A percentile compares a stretch with the other conserved stretches of the same genome.
Conservation (phyloP, 2,888 invertebrate genomes). For the Hyposoter didymator region DNA sequence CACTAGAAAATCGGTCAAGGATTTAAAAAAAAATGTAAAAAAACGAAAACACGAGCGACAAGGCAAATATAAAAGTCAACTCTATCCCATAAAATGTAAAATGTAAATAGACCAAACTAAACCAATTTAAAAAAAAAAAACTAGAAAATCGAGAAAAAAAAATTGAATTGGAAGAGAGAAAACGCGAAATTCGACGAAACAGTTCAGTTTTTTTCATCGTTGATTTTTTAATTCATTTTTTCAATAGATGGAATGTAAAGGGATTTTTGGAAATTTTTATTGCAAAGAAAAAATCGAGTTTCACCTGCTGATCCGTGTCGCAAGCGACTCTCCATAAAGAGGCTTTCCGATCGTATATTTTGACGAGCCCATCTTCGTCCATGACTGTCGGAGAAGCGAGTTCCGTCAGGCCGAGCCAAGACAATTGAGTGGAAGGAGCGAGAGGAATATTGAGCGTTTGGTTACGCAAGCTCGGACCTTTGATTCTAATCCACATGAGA, state of each 20-base stretch:
- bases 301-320: constrained; percentile 90
- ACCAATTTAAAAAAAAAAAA: too few relatives aligned
- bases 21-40: too few relatives aligned
- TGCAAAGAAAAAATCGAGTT: constrained; percentile 67
- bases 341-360: constrained; percentile 89
- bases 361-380: constrained; percentile 91
- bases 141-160: constrained; percentile 83
- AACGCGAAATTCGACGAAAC: background rate
- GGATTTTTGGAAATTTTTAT: background rate
- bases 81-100: too few relatives aligned
- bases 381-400: constrained; percentile 91
- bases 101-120: too few relatives aligned
- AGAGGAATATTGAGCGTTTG: constrained; percentile 88
- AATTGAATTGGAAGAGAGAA: background rate
- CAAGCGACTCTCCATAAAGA: constrained; percentile 93
- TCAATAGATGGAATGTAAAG: background rate
- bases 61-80: too few relatives aligned
- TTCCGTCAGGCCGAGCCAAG: constrained; percentile 93
- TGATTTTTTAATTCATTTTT: too few relatives aligned
- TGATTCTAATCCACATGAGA: constrained; percentile 85
- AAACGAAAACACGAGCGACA: too few relatives aligned
- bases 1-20: constrained; percentile 84
- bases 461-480: constrained; percentile 84
- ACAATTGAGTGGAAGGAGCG: constrained; percentile 88
- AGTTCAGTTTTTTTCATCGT: too few relatives aligned